A percentile compares a stretch with the other conserved stretches of the same genome.
Conservation (phyloP, 2,888 invertebrate genomes). For the Cosmia trapezina region DNA sequence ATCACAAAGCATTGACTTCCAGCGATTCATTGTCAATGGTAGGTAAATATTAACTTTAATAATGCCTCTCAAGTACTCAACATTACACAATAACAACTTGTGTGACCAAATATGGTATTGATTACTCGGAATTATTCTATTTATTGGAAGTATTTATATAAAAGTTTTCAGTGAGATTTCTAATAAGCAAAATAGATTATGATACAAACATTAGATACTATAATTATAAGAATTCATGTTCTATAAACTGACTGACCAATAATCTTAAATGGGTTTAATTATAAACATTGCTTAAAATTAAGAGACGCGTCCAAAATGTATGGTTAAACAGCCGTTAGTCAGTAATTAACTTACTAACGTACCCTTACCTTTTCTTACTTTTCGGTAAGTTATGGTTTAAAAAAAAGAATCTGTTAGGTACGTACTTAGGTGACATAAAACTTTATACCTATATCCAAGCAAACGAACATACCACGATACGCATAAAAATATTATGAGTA, state of each 20-base stretch:
- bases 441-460: background rate
- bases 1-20: conserved; percentile 53
- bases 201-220: background rate
- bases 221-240: background rate
- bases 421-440: too few species aligned
- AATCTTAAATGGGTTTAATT: too few species aligned
- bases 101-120: background rate
- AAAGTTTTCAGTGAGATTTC: conserved; percentile 2
- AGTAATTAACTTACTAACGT: too few species aligned
- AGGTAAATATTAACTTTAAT: conserved; percentile 3
- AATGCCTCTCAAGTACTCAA: background rate
- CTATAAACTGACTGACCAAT: too few species aligned
- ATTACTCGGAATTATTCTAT: background rate
- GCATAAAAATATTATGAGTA: background rate
- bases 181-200: background rate
- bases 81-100: conserved; percentile 9
- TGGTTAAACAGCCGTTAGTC: too few species aligned
- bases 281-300: too few species aligned
- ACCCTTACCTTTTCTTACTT: too few species aligned
- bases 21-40: conserved; percentile 41
- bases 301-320: too few species aligned
- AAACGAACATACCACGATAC: background rate
- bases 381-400: too few species aligned
- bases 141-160: background rate
- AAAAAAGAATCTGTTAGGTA: too few species aligned